Percentiles rank a stretch among this genome's conserved stretches.
Evolutionary conservation across 2,797 vertebrate genomes (phyloP).

Genomic region (Synanceia verrucosa): DNA sequence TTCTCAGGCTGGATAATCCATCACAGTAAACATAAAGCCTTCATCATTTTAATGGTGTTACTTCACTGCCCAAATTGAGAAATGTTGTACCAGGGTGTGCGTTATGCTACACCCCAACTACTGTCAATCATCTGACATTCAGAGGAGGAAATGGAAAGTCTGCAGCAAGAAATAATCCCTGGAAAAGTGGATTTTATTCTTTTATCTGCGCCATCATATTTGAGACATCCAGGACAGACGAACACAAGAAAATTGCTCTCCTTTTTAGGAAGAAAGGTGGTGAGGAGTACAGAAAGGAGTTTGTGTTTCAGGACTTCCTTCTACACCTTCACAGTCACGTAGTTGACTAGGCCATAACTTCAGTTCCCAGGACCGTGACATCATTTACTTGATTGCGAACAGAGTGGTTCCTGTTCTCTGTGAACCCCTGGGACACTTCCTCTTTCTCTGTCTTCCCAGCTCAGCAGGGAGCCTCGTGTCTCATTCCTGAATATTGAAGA

Average conservation of each 20-base stretch:
- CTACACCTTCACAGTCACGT: constrained; percentile 41
- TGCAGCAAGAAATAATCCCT: constrained; percentile 15
- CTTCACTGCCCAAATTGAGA: constrained; percentile 16
- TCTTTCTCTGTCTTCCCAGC: constrained; percentile 29
- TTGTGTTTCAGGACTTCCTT: constrained; percentile 54
- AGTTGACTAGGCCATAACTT: constrained; percentile 7
- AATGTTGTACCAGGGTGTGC: neutral
- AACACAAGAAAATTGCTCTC: neutral
- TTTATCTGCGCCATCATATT: neutral
- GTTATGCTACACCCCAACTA: neutral
- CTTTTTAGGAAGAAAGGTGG: neutral
- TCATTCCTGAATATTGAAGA: constrained; percentile 39
- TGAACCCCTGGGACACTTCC: constrained; percentile 44
- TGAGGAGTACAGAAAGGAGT: neutral
- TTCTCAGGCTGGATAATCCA: constrained; percentile 4
- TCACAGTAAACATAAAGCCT: constrained; percentile 23
- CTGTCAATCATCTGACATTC: constrained; percentile 27
- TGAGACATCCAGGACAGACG: neutral
- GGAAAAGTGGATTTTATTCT: neutral
- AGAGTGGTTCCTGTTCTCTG: constrained; percentile 58
- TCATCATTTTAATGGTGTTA: constrained; percentile 10
- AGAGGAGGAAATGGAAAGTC: neutral
- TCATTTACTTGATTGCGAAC: constrained; percentile 68
- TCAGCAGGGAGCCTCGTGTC: constrained; percentile 37
- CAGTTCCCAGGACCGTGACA: constrained; percentile 58